Evolutionary conservation across 2,888 invertebrate genomes (phyloP).

Genomic region (Cistogaster globosa): DNA sequence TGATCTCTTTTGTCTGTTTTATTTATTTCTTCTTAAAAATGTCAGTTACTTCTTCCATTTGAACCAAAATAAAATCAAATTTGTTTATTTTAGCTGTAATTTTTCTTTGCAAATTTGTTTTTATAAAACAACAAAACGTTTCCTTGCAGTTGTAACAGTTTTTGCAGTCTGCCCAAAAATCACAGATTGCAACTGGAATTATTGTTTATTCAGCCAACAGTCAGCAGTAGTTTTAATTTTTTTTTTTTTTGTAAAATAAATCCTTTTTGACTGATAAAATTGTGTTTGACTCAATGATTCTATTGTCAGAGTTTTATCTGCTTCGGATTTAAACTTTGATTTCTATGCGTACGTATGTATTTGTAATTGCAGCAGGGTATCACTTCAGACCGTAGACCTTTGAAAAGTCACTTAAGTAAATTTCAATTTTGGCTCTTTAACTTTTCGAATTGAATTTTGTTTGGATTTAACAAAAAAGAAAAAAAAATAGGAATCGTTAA

Average conservation of each 20-base stretch:
- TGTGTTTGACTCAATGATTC: conserved; percentile 68
- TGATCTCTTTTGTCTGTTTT: neutral
- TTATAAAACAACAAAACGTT: conserved; percentile 41
- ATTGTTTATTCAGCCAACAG: conserved; percentile 69
- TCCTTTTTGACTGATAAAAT: conserved; percentile 69
- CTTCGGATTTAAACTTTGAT: conserved; percentile 36
- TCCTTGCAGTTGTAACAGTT: conserved; percentile 26
- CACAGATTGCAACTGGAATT: conserved; percentile 31
- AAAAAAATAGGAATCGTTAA: conserved; percentile 46
- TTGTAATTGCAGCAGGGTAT: conserved; percentile 29
- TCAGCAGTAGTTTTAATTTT: neutral
- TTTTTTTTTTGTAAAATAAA: conserved; percentile 54
- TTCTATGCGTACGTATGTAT: conserved; percentile 16
- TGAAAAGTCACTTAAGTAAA: conserved; percentile 80
- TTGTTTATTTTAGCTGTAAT: conserved; percentile 60
- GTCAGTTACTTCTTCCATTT: conserved; percentile 19
- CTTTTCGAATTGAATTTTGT: conserved; percentile 76
- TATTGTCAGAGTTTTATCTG: conserved; percentile 59
- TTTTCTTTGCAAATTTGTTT: conserved; percentile 63
- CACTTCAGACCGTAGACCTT: conserved; percentile 69
- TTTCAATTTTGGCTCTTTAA: conserved; percentile 79
- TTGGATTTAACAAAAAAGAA: conserved; percentile 23
- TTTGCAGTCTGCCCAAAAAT: neutral
- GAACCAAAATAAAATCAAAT: conserved; percentile 28
- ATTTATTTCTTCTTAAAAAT: conserved; percentile 7